Conservation (phyloP, 2,113 vertebrate genomes). For the Tretioscincus oriximinensis region DNA sequence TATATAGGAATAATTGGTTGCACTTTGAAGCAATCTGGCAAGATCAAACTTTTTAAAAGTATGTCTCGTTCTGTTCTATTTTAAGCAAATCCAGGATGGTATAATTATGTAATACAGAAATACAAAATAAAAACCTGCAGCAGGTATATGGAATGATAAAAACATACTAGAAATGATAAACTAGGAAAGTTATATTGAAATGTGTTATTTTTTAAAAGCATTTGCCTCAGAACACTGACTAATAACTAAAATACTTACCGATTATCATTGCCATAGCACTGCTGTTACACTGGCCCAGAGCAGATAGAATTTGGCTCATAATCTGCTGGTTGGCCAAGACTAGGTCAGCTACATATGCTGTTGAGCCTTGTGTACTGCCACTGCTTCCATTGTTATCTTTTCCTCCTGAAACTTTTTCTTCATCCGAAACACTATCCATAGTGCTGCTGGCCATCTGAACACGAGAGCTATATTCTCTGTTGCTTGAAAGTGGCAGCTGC, state of each 20-base stretch:
- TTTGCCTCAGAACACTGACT: too few relatives aligned
- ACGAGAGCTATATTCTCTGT: constrained; percentile 92
- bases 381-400: constrained; percentile 87
- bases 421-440: constrained; percentile 92
- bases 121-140: too few relatives aligned
- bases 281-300: constrained; percentile 97
- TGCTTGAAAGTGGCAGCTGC: constrained; percentile 91
- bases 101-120: too few relatives aligned
- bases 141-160: too few relatives aligned
- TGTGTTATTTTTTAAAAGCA: too few relatives aligned
- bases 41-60: too few relatives aligned
- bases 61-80: too few relatives aligned
- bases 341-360: constrained; percentile 90
- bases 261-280: constrained; percentile 99
- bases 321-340: constrained; percentile 97
- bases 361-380: constrained; percentile 78
- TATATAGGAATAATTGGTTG: not conserved
- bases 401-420: constrained; percentile 96
- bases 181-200: too few relatives aligned
- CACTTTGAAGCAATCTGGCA: not conserved
- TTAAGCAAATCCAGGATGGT: too few relatives aligned
- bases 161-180: too few relatives aligned
- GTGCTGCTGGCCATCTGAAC: constrained; percentile 79
- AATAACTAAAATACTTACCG: constrained; percentile 76
- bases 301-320: constrained; percentile 98